Evolutionary conservation across 2,113 vertebrate genomes (phyloP), one percentile per base, ranked within the genome.

Genomic region (Takifugu flavidus): DNA sequence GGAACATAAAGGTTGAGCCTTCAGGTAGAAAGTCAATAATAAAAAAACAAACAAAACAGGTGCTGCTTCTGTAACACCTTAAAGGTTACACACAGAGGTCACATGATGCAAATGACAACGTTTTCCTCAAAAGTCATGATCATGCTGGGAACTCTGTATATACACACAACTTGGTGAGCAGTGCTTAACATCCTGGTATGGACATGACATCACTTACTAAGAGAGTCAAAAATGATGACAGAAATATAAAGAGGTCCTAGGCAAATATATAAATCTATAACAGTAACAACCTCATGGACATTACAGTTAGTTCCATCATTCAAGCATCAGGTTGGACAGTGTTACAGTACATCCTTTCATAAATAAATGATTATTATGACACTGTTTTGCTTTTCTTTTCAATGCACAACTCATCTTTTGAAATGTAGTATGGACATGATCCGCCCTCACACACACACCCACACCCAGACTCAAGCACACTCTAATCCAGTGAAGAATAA

Each of bases 161-260:
- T 13, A 82, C 80, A 85, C 76, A 82, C 72, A 80, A 39, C 63
- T 65, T 62, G 65, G 72, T 80, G 84, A 80, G 71, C 79, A 84
- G 78, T 80, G 80, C 84, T 87, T 86, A 77, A 79, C 53, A 59
- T 63, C 14, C 67, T 53, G 68, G 52, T 76, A 74, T 45, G 71
- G 65, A 70, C 54, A 70, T 80, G 73, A 85, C 68, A 77, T 82
- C 65, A 80, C 59, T 74, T 79, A 75, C 64, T 51, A 73, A 72
- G 71, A 77, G 58, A 82, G 49, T 80, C 85, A 87, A 77, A 88
- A 88, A 87, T 67, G 67, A 90, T 88, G 77, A 79, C 84, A 85
- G 56, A 87, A 87, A 83, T 88, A 82, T 80, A 87, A 89, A 83
- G 72, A 85, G 47, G 71, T 83, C 67, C 73, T 84, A 87, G 80